Evolutionary conservation across 2,888 invertebrate genomes (phyloP).

Genomic region (Odontomyia ornata): DNA sequence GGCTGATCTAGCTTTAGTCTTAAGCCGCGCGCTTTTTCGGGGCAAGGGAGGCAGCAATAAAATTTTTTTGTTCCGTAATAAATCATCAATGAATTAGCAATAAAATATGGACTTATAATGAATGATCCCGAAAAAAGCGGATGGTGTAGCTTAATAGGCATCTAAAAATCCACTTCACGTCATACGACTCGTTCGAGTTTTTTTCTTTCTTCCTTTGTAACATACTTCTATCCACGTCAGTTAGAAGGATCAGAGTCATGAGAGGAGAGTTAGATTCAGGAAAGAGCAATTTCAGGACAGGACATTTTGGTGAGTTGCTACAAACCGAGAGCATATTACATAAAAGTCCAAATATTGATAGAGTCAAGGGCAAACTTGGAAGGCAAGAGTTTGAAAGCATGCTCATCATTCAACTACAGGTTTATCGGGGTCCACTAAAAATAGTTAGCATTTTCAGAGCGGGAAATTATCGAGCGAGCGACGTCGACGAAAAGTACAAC

Average conservation of each 20-base stretch:
- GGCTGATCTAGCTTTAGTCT: too few relatives aligned
- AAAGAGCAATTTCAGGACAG: neutral
- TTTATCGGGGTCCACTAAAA: neutral
- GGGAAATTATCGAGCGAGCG: slow-evolving; percentile 38
- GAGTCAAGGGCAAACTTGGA: neutral
- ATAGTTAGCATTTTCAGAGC: slow-evolving; percentile 12
- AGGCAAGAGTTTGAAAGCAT: neutral
- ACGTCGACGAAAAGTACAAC: slow-evolving; percentile 40
- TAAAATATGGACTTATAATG: too few relatives aligned
- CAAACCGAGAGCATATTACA: neutral
- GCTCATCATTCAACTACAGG: neutral
- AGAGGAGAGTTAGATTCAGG: neutral
- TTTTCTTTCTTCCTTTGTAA: neutral
- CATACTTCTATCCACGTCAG: neutral
- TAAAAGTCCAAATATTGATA: neutral
- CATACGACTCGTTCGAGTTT: slow-evolving; percentile 19
- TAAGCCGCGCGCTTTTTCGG: too few relatives aligned
- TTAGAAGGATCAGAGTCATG: neutral
- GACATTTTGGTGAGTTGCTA: neutral
- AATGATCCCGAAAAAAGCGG: too few relatives aligned
- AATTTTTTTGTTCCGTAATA: too few relatives aligned
- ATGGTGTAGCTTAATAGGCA: too few relatives aligned
- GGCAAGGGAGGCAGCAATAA: too few relatives aligned
- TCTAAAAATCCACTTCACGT: slow-evolving; percentile 38
- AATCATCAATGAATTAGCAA: too few relatives aligned